Conservation (phyloP, 2,797 vertebrate species). For the Trematomus bernacchii region DNA sequence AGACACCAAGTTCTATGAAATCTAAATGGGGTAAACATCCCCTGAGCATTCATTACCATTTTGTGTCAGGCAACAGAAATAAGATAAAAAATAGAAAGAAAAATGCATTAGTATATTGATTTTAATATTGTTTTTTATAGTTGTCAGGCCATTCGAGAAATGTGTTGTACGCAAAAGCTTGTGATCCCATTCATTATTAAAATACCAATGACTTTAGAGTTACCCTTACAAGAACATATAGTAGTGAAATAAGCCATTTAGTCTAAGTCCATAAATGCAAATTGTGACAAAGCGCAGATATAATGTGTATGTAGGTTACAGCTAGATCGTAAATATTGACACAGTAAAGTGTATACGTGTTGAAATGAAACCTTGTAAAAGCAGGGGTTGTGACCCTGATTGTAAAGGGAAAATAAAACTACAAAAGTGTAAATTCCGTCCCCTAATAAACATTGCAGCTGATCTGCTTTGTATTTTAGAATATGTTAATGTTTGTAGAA, state of each 20-base stretch:
- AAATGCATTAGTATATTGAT: constrained; percentile 78
- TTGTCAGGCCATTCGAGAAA: constrained; percentile 46
- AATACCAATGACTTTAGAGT: constrained; percentile 40
- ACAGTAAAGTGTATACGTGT: constrained; percentile 68
- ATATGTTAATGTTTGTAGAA: neutral
- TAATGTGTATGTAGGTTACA: constrained; percentile 70
- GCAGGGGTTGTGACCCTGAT: constrained; percentile 61
- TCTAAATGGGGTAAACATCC: constrained; percentile 86
- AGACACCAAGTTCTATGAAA: constrained; percentile 82
- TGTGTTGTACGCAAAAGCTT: constrained; percentile 34
- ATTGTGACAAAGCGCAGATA: constrained; percentile 70
- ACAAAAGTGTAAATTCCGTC: constrained; percentile 46
- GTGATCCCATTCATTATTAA: constrained; percentile 46
- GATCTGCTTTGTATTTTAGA: constrained; percentile 3
- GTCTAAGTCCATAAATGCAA: constrained; percentile 62
- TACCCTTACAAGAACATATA: constrained; percentile 45
- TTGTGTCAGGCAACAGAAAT: constrained; percentile 76
- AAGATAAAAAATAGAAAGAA: constrained; percentile 70
- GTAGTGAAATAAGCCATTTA: constrained; percentile 54
- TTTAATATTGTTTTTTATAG: constrained; percentile 54
- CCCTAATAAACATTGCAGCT: constrained; percentile 32
- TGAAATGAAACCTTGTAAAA: constrained; percentile 71
- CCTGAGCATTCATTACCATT: constrained; percentile 84
- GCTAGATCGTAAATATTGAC: constrained; percentile 78
- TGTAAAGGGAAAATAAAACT: constrained; percentile 56